Evolutionary conservation across 2,797 vertebrate genomes (phyloP), one percentile per base, ranked within the genome.

Genomic region (Microcaecilia unicolor): DNA sequence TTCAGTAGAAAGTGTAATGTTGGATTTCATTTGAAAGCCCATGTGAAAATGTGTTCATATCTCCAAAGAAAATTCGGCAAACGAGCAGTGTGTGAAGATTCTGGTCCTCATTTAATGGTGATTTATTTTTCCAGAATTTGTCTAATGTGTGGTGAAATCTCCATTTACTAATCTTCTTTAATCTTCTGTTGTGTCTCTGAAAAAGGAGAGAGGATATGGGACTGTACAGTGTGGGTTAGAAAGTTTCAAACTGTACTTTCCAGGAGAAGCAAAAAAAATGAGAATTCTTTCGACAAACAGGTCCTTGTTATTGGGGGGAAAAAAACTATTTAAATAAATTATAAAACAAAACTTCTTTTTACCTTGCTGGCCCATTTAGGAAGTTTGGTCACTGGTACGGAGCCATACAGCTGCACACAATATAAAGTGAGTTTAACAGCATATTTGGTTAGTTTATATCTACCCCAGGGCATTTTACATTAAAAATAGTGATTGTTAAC

Each of bases 341-440:
- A 49, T 53, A 48, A 41, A 45, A 58, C 35, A 53, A 58, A 70
- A 37, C 3, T 34, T 61, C 66, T 63, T 68, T n/a, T 58, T 51
- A 49, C 58, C 55, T 62, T 59, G 30, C 51, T 55, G 61, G 61
- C 58, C 68, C 41, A 33, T 66, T 73, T 68, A 73, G 67, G 72
- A 78, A 69, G 57, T 67, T 70, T 68, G 66, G 70, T 76, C 67
- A 64, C 71, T 81, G 80, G 73, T 81, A 70, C 64, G 55, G 64
- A 78, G 78, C 78, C 70, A 67, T 72, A 58, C 83, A 86, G 80
- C 81, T 84, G 80, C 74, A 76, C 68, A 77, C 70, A 80, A 77
- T 81, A 77, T 81, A 76, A 73, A 80, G 58, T 70, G 70, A 66
- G 66, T 77, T 80, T 76, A 77, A 77, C 64, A 80, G 65, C 73